Base-by-base conservation (phyloP, 2,113 vertebrate species). In the Anseranas semipalmata region DNA sequence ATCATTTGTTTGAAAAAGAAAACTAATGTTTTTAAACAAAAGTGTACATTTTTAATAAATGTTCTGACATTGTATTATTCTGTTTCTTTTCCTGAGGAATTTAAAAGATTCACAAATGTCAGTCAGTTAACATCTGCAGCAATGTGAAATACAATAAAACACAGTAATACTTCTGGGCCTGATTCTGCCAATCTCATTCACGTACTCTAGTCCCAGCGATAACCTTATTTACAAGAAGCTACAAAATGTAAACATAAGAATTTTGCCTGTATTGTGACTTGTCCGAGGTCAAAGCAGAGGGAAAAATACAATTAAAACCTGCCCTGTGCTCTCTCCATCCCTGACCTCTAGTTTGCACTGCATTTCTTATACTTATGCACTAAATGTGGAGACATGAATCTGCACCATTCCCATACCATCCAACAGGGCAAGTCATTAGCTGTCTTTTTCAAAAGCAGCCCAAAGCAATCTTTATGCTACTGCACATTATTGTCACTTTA, bases 401-500 rank as follows among this genome's bases (percentile, higher is more conserved):
- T n/a, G 14, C 48, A 60, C 87, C 82, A 75, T 62, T 46, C 82
- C 77, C n/a, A 1, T 0, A 11, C 81, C 92, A 81, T 20, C 93
- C 89, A 56, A 25, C 52, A 1, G 33, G 60, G 59, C 82, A 60
- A 97, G 95, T 84, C 95, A 79, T 65, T 25, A 79, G 93, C 73
- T 53, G 66, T 60, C 95, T 67, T 65, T 72, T 56, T 83, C 93
- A 95, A 90, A 93, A 46, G 92, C 87, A 72, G 93, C 93, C 97
- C 93, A 96, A 82, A 97, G 89, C 96, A 76, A 92, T 85, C 95
- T 95, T 96, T 92, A 93, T 95, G 95, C 92, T 95, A 74, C 93
- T 68, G 89, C 94, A 80, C 94, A 83, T 97, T 96, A 96, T 80
- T 85, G 85, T 92, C 92, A 96, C 87, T 96, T 97, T 66, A 90